These are phyloP conservation scores for Ammodytes marinus DNA, from an alignment of 2,113 vertebrate genomes.

Conservation along the genomic window DNA sequence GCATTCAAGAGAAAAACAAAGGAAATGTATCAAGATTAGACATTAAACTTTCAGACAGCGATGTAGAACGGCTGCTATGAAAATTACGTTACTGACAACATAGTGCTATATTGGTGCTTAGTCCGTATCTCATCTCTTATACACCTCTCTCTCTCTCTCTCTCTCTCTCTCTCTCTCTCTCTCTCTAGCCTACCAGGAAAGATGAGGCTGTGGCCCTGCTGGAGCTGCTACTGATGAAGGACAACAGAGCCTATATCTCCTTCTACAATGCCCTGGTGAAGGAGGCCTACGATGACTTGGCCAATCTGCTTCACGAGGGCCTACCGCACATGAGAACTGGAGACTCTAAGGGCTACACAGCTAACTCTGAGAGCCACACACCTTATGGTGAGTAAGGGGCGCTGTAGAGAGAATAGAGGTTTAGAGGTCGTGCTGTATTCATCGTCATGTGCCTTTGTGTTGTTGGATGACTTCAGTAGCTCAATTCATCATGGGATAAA, in stretches of 20 bases:
- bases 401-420: not conserved
- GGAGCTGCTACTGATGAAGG: slow-evolving; percentile 90
- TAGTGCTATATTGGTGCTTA: too few relatives aligned
- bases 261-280: slow-evolving; percentile 95
- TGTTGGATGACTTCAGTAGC: not conserved
- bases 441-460: not conserved
- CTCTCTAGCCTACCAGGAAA: slow-evolving; percentile 85
- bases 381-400: slow-evolving; percentile 85
- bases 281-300: slow-evolving; percentile 93
- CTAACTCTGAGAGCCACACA: slow-evolving; percentile 78
- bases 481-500: not conserved
- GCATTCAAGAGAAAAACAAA: too few relatives aligned
- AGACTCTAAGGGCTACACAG: slow-evolving; percentile 75
- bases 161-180: slow-evolving; percentile 6
- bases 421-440: not conserved
- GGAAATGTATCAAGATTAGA: too few relatives aligned
- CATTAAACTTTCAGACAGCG: too few relatives aligned
- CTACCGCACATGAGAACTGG: slow-evolving; percentile 82
- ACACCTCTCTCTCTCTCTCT: not conserved
- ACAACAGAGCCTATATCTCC: slow-evolving; percentile 91
- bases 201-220: slow-evolving; percentile 89
- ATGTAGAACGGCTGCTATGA: not conserved
- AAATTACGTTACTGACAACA: too few relatives aligned
- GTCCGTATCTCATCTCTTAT: not conserved
- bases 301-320: slow-evolving; percentile 85